These are phyloP conservation scores for Melanophora roralis DNA, from an alignment of 2,888 invertebrate genomes.

Conservation along the genomic window DNA sequence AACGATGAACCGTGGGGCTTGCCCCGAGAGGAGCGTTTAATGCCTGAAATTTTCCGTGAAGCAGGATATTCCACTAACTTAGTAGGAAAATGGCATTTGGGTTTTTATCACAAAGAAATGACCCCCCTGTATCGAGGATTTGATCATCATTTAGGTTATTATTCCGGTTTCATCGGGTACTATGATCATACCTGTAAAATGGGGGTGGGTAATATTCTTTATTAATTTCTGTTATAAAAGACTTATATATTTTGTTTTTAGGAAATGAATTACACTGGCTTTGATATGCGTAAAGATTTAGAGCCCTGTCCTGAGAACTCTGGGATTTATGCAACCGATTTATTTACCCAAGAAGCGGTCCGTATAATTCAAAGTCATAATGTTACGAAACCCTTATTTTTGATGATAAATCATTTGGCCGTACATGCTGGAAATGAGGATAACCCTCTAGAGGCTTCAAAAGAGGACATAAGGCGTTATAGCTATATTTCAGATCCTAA, in stretches of 20 bases:
- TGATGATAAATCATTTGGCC: conserved; percentile 88
- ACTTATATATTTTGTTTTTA: not conserved
- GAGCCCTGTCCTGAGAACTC: conserved; percentile 79
- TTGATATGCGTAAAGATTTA: conserved; percentile 79
- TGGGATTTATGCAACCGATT: conserved; percentile 83
- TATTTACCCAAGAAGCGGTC: conserved; percentile 83
- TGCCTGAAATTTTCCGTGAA: conserved; percentile 84
- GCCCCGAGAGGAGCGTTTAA: conserved; percentile 82
- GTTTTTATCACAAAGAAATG: conserved; percentile 82
- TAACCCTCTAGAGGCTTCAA: conserved; percentile 84
- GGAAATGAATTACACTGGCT: conserved; percentile 75
- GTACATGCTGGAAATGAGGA: conserved; percentile 87
- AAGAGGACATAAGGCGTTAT: conserved; percentile 84
- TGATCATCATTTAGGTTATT: conserved; percentile 90
- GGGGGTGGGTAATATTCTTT: conserved; percentile 75
- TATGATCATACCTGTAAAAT: conserved; percentile 82
- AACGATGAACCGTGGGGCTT: conserved; percentile 86
- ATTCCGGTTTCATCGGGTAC: conserved; percentile 89
- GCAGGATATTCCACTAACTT: conserved; percentile 89
- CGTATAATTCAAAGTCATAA: conserved; percentile 81
- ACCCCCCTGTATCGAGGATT: conserved; percentile 87
- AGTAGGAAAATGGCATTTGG: conserved; percentile 95
- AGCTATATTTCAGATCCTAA: conserved; percentile 82
- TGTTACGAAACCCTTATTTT: conserved; percentile 82
- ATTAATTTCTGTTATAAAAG: not conserved